Evolutionary conservation across 2,888 invertebrate species (phyloP), one percentile per base, ranked within the genome.

Genomic region (Stenoptilia bipunctidactyla): DNA sequence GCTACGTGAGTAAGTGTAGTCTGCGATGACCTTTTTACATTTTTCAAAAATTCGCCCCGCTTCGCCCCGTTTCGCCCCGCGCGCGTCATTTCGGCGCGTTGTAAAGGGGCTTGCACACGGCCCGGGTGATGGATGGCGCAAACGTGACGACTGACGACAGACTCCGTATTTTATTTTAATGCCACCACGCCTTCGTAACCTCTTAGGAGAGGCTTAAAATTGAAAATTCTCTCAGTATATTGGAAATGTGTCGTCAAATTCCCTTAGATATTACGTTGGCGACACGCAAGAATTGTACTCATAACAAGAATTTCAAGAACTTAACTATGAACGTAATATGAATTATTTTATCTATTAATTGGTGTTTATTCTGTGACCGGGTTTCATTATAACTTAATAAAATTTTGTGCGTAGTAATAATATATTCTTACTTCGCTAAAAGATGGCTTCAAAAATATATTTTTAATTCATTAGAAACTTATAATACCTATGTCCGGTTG

Each of bases 11-110:
- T 30, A 30, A 30, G 30, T 30, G 82, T 64, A 58, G 67, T 56
- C 64, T 61, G 58, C 49, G 58, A 60, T 68, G 80, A 72, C 72
- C 75, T 77, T 77, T 83, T 79, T 72, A 74, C 79, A 83, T 82
- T 82, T 83, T 82, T 83, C 74, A 79, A 80, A 82, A 82, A 77
- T 75, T 75, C 75, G 65, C 65, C 55, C 50, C 63, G n/a, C n/a
- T n/a, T n/a, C n/a, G n/a, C n/a, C n/a, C n/a, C n/a, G n/a, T n/a
- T n/a, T n/a, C n/a, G n/a, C n/a, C n/a, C n/a, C n/a, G n/a, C n/a
- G n/a, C n/a, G 67, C 76, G 69, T 79, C 76, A 71, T 68, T 79
- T 38, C 51, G 57, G 56, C 58, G 60, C 54, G 59, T 61, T 61
- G 56, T 53, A 58, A 58, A 58, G 57, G 60, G 65, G 62, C 62